Base-by-base conservation (phyloP, 2,113 vertebrate species). In the Cephalopholis sonnerati region DNA sequence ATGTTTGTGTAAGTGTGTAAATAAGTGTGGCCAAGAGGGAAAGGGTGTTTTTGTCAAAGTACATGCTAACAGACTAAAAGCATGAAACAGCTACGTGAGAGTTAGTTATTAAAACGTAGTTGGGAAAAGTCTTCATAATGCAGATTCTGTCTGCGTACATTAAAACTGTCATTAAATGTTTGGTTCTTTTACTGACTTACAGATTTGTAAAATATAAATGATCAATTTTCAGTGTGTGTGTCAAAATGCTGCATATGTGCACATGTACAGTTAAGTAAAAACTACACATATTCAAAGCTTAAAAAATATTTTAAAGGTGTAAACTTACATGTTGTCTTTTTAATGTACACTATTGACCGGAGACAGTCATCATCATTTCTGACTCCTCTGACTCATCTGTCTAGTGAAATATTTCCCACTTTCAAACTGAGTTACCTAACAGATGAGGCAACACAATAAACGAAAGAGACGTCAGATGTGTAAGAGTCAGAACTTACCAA, bases 341-440 rank as follows among this genome's bases (percentile, higher is more conserved):
- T 7, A 36, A 36, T 61, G 13, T 70, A 7, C 41, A 85, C 57
- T 74, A 7, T 29, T 82, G 69, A 78, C 68, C 29, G 12, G 3
- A 24, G 27, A 29, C 1, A 6, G 46, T 69, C 48, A 25, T 78
- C 74, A 51, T 51, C n/a, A 39, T 63, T 75, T 74, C 51, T 84
- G 9, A 81, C 11, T 53, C 54, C 24, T 84, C 62, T 86, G 89
- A 89, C 59, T 83, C 87, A 86, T 41, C 7, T 46, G 32, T 58
- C 74, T 67, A 68, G 53, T 77, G 71, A 87, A 85, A 81, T 68
- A 54, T n/a, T 77, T 1, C 32, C n/a, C 4, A 63, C 36, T 71
- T 87, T 82, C 46, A 80, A 82, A 79, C 73, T 51, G 22, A 55
- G 18, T 74, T 59, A 27, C 46, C 16, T 55, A 65, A 16, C 12